Evolutionary conservation across 1,140 invertebrate species (phyloP).

Genomic region (Pogonognathellus flavescens): DNA sequence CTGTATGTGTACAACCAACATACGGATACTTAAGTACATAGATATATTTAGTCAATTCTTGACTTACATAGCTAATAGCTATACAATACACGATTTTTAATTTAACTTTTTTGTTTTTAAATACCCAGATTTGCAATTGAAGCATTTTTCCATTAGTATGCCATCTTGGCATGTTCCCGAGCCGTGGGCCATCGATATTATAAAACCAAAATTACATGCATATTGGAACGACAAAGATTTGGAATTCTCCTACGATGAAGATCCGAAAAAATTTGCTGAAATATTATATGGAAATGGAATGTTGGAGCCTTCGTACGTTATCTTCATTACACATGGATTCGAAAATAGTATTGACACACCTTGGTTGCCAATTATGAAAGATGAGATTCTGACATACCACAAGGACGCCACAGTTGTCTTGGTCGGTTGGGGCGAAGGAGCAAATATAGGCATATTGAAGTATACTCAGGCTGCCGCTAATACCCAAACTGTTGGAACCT

Average conservation of each 20-base stretch:
- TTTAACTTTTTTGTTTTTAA: no score
- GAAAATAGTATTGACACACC: neutral
- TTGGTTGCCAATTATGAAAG: slow-evolving; percentile 55
- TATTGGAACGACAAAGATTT: neutral
- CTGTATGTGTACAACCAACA: no score
- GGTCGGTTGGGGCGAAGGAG: slow-evolving; percentile 53
- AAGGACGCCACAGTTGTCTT: slow-evolving; percentile 40
- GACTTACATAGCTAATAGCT: no score
- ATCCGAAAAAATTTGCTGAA: slow-evolving; percentile 32
- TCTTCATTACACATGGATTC: slow-evolving; percentile 41
- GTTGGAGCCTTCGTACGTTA: slow-evolving; percentile 16
- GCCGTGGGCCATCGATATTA: neutral
- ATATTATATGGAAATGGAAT: slow-evolving; percentile 14
- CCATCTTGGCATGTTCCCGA: neutral
- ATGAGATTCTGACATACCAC: slow-evolving; percentile 32
- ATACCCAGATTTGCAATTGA: no score
- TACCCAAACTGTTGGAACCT: slow-evolving; percentile 48
- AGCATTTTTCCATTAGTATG: neutral
- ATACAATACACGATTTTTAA: no score
- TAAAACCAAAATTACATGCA: neutral
- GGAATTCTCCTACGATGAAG: neutral
- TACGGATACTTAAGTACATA: no score
- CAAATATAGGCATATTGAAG: slow-evolving; percentile 44
- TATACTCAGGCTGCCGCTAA: slow-evolving; percentile 58
- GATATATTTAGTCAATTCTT: no score